These are phyloP conservation scores for Amiota mariae DNA, from an alignment of 2,888 invertebrate genomes.

Conservation along the genomic window DNA sequence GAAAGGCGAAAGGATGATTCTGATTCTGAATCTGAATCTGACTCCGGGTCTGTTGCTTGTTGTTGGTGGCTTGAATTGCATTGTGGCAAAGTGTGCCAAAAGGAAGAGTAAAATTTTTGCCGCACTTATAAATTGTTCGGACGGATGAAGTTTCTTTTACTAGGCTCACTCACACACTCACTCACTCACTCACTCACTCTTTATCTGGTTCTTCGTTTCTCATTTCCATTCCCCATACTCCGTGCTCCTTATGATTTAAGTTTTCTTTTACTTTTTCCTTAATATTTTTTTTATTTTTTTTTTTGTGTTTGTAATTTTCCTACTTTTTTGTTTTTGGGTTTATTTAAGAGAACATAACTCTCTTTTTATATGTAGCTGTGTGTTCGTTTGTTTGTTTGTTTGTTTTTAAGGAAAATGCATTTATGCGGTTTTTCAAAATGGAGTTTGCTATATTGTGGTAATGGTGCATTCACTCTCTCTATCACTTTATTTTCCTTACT, in stretches of 20 bases:
- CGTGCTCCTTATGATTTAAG: neutral
- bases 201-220: too few relatives aligned
- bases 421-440: constrained; percentile 24
- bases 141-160: constrained; percentile 40
- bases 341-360: neutral
- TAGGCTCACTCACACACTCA: neutral
- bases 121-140: constrained; percentile 58
- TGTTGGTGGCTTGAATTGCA: constrained; percentile 38
- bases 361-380: neutral
- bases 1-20: constrained; percentile 11
- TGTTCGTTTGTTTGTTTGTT: constrained; percentile 6
- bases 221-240: too few relatives aligned
- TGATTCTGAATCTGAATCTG: constrained; percentile 5
- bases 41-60: neutral
- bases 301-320: neutral
- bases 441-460: constrained; percentile 10
- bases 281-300: too few relatives aligned
- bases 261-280: neutral
- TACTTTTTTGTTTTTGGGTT: neutral
- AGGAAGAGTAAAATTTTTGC: constrained; percentile 61
- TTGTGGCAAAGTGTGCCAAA: constrained; percentile 60
- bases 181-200: neutral
- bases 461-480: neutral
- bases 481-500: constrained; percentile 1
- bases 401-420: constrained; percentile 26